Conservation (phyloP, 2,888 invertebrate genomes). For the Syrphus vitripennis region DNA sequence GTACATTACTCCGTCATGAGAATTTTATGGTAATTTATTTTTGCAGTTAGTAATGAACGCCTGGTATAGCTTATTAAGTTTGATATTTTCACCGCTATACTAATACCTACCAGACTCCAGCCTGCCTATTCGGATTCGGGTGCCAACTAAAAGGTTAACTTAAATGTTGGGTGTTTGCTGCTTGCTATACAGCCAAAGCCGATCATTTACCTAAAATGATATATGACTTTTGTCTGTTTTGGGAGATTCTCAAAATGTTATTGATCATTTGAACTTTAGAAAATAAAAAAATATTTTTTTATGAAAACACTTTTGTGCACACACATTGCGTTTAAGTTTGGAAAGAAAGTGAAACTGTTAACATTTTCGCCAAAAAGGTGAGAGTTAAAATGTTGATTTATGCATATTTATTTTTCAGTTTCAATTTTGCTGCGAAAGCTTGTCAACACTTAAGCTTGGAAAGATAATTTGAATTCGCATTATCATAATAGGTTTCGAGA, state of each 20-base stretch:
- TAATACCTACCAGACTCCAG: not conserved
- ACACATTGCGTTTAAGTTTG: not conserved
- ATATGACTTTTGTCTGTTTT: slow-evolving; percentile 21
- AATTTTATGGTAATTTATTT: slow-evolving; percentile 54
- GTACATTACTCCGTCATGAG: not conserved
- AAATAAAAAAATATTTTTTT: not conserved
- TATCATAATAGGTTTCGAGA: not conserved
- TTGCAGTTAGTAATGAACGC: slow-evolving; percentile 11
- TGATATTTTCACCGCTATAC: slow-evolving; percentile 40
- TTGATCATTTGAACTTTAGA: slow-evolving; percentile 55
- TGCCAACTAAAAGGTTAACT: slow-evolving; percentile 47
- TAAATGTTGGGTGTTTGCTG: slow-evolving; percentile 34
- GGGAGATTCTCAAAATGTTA: slow-evolving; percentile 27
- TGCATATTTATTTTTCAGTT: not conserved
- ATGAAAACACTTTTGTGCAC: not conserved
- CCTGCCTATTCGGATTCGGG: not conserved
- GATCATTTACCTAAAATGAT: slow-evolving; percentile 7
- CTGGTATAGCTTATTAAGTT: not conserved
- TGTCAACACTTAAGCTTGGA: not conserved
- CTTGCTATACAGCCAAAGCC: not conserved
- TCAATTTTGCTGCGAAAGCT: not conserved
- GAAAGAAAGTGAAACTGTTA: slow-evolving; percentile 31
- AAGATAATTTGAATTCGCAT: not conserved
- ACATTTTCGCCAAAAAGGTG: not conserved
- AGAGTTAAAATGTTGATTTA: not conserved